Evolutionary conservation across 2,113 vertebrate genomes (phyloP), one percentile per base, ranked within the genome.

Genomic region (Pangasianodon hypophthalmus): DNA sequence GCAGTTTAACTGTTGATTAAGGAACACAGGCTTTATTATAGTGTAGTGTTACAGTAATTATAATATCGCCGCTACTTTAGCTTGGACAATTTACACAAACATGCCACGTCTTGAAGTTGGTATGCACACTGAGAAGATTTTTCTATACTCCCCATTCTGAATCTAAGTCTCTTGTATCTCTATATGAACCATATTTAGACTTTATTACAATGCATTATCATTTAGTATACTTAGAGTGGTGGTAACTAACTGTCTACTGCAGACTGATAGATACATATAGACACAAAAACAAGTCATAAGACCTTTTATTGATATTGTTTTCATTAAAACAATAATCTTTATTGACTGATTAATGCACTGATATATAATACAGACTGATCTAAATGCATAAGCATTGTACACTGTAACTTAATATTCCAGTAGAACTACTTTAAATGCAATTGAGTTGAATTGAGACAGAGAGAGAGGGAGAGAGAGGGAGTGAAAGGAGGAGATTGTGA

Each of bases 291-390:
- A 54, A 41, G 71, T 58, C n/a, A 73, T 54, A 37, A 18, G 69
- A 84, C 77, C 58, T 44, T 21, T 52, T 69, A 84, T 84, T 85
- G 44, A 89, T 75, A 73, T 56, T 32, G 62, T 85, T 71, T 64
- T 85, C 21, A 87, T 87, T 41, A 87, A 56, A 58, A 26, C 14
- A 6, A 87, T 60, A 29, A 54, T 44, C 52, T 50, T 87, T 87
- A 77, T 87, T 79, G 86, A n/a, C 54, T 62, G 41, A 87, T 79
- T 86, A 87, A 87, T 79, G 71, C 73, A 87, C 54, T 60, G 86
- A 87, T 29, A 46, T 73, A 69, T 71, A 86, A 71, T 52, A 52
- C 64, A 86, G 64, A 86, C 60, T 32, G 85, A 71, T 86, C 62
- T 54, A 26, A 48, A 58, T 87, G 52, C 67, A 75, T 56, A 77